Base-by-base conservation (phyloP, 2,113 vertebrate genomes). In the Sceloporus tristichus region DNA sequence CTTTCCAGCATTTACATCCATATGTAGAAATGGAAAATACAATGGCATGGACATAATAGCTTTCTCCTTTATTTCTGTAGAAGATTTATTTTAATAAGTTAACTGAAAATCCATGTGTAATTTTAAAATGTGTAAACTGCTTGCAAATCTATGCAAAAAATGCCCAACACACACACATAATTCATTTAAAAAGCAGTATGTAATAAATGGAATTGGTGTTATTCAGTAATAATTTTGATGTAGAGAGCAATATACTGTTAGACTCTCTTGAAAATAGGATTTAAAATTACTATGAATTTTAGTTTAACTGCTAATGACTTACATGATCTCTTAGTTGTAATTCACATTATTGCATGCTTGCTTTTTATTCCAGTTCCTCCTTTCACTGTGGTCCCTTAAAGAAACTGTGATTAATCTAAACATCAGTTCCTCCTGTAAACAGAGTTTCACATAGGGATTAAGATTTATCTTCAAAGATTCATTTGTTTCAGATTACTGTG, bases 291-390 rank as follows among this genome's bases (percentile, higher is more conserved):
- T 2, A 1, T 34, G 78, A 48, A 91, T 74, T 90, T 87, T 89
- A 38, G 53, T 87, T 91, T 91, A 93, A 91, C 75, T 86, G 85
- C 82, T 88, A 88, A 87, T 85, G 87, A 94, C 85, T 91, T 90
- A 93, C 21, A 59, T 78, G 38, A 34, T 56, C 0, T 0, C 6
- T n/a, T 14, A 3, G 56, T 68, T 85, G 38, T 42, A 34, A 78
- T 68, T n/a, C 42, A 18, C 75, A 34, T 4, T 87, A 23, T 38
- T 92, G 77, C 77, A 88, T 78, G 82, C 0, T 80, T 62, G 73
- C 11, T 89, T 92, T 68, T 71, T 48, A 29, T 66, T 23, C 90
- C 79, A 62, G 75, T 84, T 48, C 38, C 81, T 92, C 81, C 82
- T 82, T 85, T 29, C 25, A 75, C 90, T 89, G 80, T 85, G 87